Percentiles rank a stretch among this genome's conserved stretches.
Conservation (phyloP, 2,113 vertebrate genomes). For the Pipa parva region DNA sequence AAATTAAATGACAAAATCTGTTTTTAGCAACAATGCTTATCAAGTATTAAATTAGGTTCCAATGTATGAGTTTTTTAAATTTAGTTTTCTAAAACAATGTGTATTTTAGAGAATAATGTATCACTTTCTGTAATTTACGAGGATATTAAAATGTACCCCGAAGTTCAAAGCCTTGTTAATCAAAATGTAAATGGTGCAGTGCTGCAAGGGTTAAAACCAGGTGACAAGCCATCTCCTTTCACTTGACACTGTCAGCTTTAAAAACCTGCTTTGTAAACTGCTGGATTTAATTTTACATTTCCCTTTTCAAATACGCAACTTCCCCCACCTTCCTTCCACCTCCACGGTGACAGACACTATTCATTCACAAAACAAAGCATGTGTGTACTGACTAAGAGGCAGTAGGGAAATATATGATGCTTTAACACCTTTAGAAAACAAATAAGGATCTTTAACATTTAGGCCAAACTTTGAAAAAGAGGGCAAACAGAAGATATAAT, state of each 20-base stretch:
- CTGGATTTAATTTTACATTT: constrained; percentile 10
- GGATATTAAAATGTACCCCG: too few relatives aligned
- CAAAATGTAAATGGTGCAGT: too few relatives aligned
- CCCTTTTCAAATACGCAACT: constrained; percentile 6
- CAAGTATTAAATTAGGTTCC: too few relatives aligned
- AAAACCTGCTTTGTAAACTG: background rate
- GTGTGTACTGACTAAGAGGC: background rate
- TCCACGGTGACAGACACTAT: background rate
- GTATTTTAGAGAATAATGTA: too few relatives aligned
- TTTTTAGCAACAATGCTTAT: too few relatives aligned
- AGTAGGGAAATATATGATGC: background rate
- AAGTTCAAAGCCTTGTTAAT: too few relatives aligned
- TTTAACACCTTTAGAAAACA: background rate
- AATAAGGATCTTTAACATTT: background rate
- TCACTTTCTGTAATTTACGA: too few relatives aligned
- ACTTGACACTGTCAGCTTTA: background rate
- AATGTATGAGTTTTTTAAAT: too few relatives aligned
- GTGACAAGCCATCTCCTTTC: background rate
- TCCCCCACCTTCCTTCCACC: constrained; percentile 8
- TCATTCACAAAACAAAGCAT: constrained; percentile 4
- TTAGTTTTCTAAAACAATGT: too few relatives aligned
- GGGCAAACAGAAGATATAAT: too few relatives aligned
- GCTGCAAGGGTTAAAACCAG: background rate
- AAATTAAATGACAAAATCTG: too few relatives aligned
- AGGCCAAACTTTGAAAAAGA: too few relatives aligned